Evolutionary conservation across 2,888 invertebrate species (phyloP).

Genomic region (Cylloceria caligata): DNA sequence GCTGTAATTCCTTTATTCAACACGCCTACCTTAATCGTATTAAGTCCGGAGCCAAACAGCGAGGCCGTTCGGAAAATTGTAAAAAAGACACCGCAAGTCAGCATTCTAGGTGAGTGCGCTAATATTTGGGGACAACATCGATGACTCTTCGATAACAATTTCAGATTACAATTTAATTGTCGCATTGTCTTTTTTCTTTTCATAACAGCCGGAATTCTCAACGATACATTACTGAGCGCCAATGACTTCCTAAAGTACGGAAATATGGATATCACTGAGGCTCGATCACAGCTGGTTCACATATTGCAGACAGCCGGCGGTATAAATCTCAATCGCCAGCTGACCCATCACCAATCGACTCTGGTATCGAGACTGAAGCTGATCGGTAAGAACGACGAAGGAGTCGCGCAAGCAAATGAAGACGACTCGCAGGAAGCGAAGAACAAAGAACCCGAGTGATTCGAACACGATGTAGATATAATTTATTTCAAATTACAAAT

Average conservation of each 20-base stretch:
- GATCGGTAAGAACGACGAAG: conserved; percentile 78
- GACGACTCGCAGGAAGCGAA: conserved; percentile 42
- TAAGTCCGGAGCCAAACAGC: conserved; percentile 89
- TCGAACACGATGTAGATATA: conserved; percentile 69
- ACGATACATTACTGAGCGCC: conserved; percentile 89
- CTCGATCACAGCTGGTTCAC: conserved; percentile 89
- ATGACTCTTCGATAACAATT: not conserved
- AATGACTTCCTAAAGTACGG: conserved; percentile 90
- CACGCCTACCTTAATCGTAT: conserved; percentile 89
- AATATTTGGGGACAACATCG: not conserved
- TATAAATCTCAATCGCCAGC: conserved; percentile 87
- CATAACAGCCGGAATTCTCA: conserved; percentile 89
- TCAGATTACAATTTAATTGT: not conserved
- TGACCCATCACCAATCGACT: conserved; percentile 89
- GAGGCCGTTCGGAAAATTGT: conserved; percentile 88
- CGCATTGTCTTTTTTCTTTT: conserved; percentile 28
- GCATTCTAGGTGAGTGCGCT: conserved; percentile 88
- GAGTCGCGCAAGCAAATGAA: conserved; percentile 42
- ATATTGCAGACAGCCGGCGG: conserved; percentile 89
- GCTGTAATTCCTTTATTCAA: conserved; percentile 88
- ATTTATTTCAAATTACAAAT: conserved; percentile 79
- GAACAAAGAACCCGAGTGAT: conserved; percentile 55
- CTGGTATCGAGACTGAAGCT: conserved; percentile 89
- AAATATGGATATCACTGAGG: conserved; percentile 88
- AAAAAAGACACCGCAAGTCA: conserved; percentile 90